These are phyloP conservation scores for Schizaphis graminum DNA, from an alignment of 2,888 invertebrate genomes.

Conservation along the genomic window DNA sequence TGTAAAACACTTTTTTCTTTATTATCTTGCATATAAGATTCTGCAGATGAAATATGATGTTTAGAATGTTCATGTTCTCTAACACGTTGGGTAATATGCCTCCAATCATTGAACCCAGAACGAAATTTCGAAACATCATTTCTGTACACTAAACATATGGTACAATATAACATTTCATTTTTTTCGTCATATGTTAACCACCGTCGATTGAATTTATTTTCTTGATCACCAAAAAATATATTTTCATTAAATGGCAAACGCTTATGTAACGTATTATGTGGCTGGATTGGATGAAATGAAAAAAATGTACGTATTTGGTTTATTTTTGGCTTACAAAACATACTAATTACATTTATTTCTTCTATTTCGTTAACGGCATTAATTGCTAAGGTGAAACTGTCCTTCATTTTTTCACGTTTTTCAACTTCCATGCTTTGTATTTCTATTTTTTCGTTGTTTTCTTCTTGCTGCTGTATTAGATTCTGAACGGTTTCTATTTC, in stretches of 20 bases:
- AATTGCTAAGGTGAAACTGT: no score
- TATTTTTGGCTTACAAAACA: conserved; percentile 29
- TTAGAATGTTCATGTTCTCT: conserved; percentile 12
- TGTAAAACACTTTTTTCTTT: neutral
- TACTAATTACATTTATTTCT: conserved; percentile 11
- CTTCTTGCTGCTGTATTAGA: no score
- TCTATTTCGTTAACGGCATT: no score
- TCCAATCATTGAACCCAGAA: neutral
- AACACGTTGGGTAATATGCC: neutral
- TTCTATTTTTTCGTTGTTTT: no score
- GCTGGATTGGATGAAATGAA: neutral
- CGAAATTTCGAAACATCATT: conserved; percentile 2
- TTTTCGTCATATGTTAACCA: no score
- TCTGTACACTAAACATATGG: conserved; percentile 3
- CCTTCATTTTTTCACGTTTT: no score
- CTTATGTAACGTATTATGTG: neutral
- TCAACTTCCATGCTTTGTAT: no score
- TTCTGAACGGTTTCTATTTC: no score
- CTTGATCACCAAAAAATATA: conserved; percentile 21
- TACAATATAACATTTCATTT: conserved; percentile 24
- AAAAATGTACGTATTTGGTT: conserved; percentile 3
- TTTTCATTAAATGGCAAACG: conserved; percentile 12
- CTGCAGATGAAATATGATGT: neutral
- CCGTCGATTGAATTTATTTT: conserved; percentile 5
- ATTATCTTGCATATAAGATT: neutral